These are phyloP conservation scores for Thera britannica DNA, from an alignment of 2,888 invertebrate genomes.

Conservation along the genomic window DNA sequence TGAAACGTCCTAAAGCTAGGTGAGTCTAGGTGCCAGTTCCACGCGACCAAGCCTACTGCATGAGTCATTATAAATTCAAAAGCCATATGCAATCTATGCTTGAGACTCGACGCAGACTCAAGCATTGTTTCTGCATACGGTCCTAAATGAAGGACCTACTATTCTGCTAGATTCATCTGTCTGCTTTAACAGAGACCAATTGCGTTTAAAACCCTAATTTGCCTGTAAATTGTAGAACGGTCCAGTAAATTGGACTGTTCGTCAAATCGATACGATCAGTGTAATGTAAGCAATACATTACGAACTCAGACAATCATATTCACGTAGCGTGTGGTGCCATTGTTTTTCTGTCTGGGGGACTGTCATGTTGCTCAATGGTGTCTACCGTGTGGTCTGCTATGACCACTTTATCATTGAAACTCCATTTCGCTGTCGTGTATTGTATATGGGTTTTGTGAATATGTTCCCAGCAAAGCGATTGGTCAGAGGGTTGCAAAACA, in stretches of 20 bases:
- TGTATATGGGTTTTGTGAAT: too few relatives aligned
- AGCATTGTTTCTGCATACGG: too few relatives aligned
- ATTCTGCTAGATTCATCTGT: not conserved
- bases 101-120: too few relatives aligned
- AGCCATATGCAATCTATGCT: too few relatives aligned
- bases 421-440: not conserved
- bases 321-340: constrained; percentile 8
- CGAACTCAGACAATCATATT: constrained; percentile 9
- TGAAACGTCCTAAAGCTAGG: too few relatives aligned
- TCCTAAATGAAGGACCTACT: too few relatives aligned
- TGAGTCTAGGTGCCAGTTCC: too few relatives aligned
- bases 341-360: constrained; percentile 11
- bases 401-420: not conserved
- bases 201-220: not conserved
- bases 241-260: not conserved
- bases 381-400: constrained; percentile 12
- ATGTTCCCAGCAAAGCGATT: too few relatives aligned
- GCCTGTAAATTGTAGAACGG: not conserved
- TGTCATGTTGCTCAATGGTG: constrained; percentile 9
- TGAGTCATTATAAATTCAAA: too few relatives aligned
- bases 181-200: not conserved
- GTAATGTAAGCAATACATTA: constrained; percentile 2
- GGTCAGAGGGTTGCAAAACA: too few relatives aligned
- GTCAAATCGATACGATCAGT: not conserved
- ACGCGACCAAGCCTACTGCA: too few relatives aligned